phyloP scores from a whole-genome alignment of 1,140 invertebrate species.

The Nymphalis io region DNA sequence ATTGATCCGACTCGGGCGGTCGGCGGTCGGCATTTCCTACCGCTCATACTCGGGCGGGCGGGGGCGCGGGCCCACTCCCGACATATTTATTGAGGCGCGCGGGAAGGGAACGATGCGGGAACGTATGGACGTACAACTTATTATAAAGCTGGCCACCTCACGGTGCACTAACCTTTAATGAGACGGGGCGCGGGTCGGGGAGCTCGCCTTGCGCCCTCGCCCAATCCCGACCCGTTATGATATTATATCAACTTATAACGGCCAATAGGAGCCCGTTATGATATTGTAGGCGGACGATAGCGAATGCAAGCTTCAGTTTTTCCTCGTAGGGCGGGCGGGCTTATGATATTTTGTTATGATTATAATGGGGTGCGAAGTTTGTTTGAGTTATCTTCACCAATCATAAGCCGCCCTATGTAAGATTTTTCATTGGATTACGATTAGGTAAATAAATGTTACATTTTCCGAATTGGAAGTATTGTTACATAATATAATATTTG shows the following conservation, averaged over 20 bases:
- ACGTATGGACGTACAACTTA: slow-evolving; percentile 69
- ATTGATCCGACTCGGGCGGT: slow-evolving; percentile 75
- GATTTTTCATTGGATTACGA: slow-evolving; percentile 31
- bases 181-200: slow-evolving; percentile 55
- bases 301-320: slow-evolving; percentile 66
- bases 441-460: slow-evolving; percentile 27
- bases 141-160: slow-evolving; percentile 69
- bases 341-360: slow-evolving; percentile 80
- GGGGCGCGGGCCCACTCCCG: slow-evolving; percentile 58
- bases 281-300: slow-evolving; percentile 75
- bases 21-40: slow-evolving; percentile 74
- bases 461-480: background rate
- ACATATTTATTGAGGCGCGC: slow-evolving; percentile 73
- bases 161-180: slow-evolving; percentile 76
- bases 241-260: slow-evolving; percentile 79
- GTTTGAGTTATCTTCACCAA: slow-evolving; percentile 53
- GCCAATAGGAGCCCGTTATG: slow-evolving; percentile 77
- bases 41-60: slow-evolving; percentile 70
- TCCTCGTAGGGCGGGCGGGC: slow-evolving; percentile 71
- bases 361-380: slow-evolving; percentile 68
- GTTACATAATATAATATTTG: background rate
- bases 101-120: slow-evolving; percentile 56
- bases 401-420: slow-evolving; percentile 39
- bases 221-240: slow-evolving; percentile 78
- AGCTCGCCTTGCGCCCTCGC: slow-evolving; percentile 52